Evolutionary conservation across 1,140 invertebrate species (phyloP), one percentile per base, ranked within the genome.

Genomic region (Habropoda laboriosa): DNA sequence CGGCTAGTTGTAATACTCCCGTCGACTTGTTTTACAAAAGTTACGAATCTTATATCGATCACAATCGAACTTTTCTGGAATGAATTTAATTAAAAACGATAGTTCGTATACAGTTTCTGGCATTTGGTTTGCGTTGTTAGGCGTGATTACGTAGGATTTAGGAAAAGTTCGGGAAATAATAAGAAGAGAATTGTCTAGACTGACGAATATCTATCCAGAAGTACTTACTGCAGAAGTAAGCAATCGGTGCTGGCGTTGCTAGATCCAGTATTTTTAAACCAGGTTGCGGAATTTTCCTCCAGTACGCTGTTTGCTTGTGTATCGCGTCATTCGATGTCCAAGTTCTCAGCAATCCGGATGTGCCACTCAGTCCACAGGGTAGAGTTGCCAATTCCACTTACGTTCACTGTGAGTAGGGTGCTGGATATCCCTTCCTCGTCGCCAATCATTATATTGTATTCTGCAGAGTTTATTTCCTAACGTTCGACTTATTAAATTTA

Each of bases 11-110:
- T 7, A 70, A 70, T 7, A 27, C n/a, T 1, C n/a, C 5, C 5
- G 16, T 70, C 51, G 6, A 42, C 35, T 42, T 70, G 67, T 70
- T 70, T 70, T 18, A 70, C 30, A n/a, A 21, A 70, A 55, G 21
- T 35, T 55, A 0, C 51, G 67, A 10, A 70, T 0, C 30, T 70
- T 53, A 2, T 55, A 55, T 30, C 67, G 27, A 10, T 70, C 51
- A 40, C 51, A 32, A n/a, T 70, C 35, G 3, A 70, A 67, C 5
- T 7, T 12, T 3, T 67, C 30, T 5, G 64, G 21, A 2, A 67
- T 13, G 35, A 67, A 38, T 38, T 38, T 51, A 21, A 51, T 30
- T 38, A 38, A 24, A 21, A 47, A 47, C 1, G n/a, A n/a, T n/a
- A n/a, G n/a, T n/a, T n/a, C n/a, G n/a, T n/a, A n/a, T n/a, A n/a